phyloP scores from a whole-genome alignment of 2,888 invertebrate species.

The Oligia fasciuncula region DNA sequence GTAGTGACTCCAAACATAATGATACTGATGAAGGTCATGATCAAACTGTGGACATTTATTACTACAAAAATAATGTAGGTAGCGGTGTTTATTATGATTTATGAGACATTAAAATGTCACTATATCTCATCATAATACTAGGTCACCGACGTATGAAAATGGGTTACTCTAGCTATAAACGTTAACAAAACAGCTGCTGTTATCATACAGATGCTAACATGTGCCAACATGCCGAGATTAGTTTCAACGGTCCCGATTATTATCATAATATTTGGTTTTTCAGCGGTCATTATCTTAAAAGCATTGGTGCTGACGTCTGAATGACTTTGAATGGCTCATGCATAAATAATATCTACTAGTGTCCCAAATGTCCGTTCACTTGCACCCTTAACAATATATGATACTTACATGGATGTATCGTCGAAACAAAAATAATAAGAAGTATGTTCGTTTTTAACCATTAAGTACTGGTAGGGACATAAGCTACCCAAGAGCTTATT shows the following conservation, averaged over 20 bases:
- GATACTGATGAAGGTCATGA: neutral
- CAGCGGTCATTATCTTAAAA: conserved; percentile 16
- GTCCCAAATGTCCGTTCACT: no score
- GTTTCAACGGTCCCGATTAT: conserved; percentile 29
- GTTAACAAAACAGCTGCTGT: conserved; percentile 12
- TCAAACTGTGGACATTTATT: neutral
- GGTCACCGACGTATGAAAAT: conserved; percentile 33
- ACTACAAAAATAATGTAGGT: neutral
- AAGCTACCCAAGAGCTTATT: neutral
- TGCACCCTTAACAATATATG: no score
- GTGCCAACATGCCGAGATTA: conserved; percentile 37
- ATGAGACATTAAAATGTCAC: conserved; percentile 12
- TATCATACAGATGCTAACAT: conserved; percentile 34
- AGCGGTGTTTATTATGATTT: neutral
- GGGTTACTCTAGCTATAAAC: conserved; percentile 31
- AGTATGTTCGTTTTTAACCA: neutral
- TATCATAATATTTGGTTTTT: conserved; percentile 40
- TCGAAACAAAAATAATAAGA: no score
- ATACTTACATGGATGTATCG: no score
- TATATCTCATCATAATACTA: neutral
- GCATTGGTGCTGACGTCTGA: neutral
- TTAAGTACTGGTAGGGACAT: no score
- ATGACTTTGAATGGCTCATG: neutral
- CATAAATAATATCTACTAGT: neutral
- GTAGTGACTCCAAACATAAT: neutral